A percentile compares a stretch with the other conserved stretches of the same genome.
Evolutionary conservation across 2,113 vertebrate species (phyloP).

Genomic region (Polypterus senegalus): DNA sequence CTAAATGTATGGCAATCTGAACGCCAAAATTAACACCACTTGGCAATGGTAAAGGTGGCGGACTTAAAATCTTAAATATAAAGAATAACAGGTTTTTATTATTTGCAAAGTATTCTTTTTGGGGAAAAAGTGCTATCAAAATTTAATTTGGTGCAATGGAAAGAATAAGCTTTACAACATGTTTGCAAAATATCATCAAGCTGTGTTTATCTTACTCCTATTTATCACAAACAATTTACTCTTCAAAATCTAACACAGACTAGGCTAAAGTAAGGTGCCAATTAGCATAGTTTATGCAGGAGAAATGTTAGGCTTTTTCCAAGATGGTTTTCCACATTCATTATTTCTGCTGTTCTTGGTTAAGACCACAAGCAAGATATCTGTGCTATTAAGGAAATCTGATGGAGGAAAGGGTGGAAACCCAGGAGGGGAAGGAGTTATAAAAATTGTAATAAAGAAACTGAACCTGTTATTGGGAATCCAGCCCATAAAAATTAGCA

Average conservation of each 20-base stretch:
- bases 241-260: conserved; percentile 18
- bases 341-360: conserved; percentile 48
- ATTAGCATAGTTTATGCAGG: conserved; percentile 35
- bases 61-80: too few relatives aligned
- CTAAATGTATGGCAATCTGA: conserved; percentile 52
- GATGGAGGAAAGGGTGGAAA: conserved; percentile 45
- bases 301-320: conserved; percentile 37
- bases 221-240: conserved; percentile 18
- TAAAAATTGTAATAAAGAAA: conserved; percentile 64
- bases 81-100: too few relatives aligned
- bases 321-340: conserved; percentile 31
- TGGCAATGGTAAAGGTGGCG: too few relatives aligned
- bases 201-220: conserved; percentile 2
- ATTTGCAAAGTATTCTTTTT: background rate
- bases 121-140: conserved; percentile 1
- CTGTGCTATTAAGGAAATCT: conserved; percentile 54
- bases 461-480: conserved; percentile 78
- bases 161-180: too few relatives aligned
- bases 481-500: conserved; percentile 71
- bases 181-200: too few relatives aligned
- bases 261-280: conserved; percentile 35
- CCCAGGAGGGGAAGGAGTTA: conserved; percentile 51
- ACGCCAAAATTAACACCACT: conserved; percentile 44
- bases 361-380: conserved; percentile 46
- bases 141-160: too few relatives aligned